Base-by-base conservation (phyloP, 2,888 invertebrate species). In the Phengaris alcon region DNA sequence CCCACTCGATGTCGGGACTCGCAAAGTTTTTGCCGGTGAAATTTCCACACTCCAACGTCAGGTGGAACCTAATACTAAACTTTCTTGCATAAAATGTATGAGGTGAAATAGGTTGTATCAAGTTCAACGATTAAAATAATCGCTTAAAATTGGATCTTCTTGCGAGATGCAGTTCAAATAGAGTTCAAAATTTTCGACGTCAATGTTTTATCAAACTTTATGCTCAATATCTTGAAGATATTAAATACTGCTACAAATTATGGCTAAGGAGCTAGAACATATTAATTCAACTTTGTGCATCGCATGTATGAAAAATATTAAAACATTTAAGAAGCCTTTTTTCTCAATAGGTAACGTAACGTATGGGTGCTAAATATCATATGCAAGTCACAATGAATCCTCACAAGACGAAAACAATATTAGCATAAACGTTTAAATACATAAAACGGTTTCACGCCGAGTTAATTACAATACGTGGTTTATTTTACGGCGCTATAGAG, bases 401-500 rank as follows among this genome's bases (percentile, higher is more conserved):
- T 64, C 64, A 35, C 6, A 64, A 64, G 64, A 44, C 57, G 57
- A 68, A 75, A 59, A 68, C 64, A 64, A 13, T 52, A 59, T 79
- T 80, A 79, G 79, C 80, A 80, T 78, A 80, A 81, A 82, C 79
- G 81, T 82, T 80, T 79, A 77, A 79, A 80, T 77, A 77, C 78
- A 80, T 81, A 82, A 81, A 82, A 78, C 80, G 82, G 85, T 83
- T 86, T 85, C 81, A 82, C 82, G 85, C 79, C 83, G 83, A 81
- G 84, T 84, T 87, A 86, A 88, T 88, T 86, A 87, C 82, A 80
- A 83, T 85, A 85, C 86, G 88, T 89, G 86, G 86, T 84, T 86
- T 83, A 82, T 72, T 82, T 81, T 81, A 81, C 76, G 80, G 76
- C 80, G 82, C 81, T 83, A 83, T 87, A 87, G 85, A 87, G 84